These are phyloP conservation scores for Actinemys pallida DNA, from an alignment of 2,113 vertebrate genomes.

Conservation along the genomic window DNA sequence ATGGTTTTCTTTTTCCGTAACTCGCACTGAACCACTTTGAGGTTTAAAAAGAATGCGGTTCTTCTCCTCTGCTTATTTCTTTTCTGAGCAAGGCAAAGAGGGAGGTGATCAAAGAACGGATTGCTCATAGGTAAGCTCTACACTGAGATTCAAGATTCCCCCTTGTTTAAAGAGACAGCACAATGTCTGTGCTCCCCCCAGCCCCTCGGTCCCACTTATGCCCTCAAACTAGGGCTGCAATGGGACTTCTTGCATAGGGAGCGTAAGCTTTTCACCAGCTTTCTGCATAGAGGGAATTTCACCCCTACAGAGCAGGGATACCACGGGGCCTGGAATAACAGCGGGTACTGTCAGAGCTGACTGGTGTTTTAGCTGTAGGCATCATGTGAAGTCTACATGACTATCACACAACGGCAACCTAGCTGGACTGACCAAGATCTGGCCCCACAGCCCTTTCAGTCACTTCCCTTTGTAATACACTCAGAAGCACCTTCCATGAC, in stretches of 20 bases:
- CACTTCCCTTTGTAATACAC: neutral
- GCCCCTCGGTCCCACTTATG: neutral
- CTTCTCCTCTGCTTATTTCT: neutral
- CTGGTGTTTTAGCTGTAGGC: neutral
- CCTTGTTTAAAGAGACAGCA: neutral
- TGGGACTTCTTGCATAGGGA: neutral
- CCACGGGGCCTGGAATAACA: neutral
- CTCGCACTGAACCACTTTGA: neutral
- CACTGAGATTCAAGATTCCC: neutral
- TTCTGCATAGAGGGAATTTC: neutral
- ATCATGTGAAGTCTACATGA: neutral
- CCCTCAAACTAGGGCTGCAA: neutral
- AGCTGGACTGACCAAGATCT: neutral
- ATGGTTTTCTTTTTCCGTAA: constrained; percentile 6
- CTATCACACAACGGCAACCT: neutral
- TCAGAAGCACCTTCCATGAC: neutral
- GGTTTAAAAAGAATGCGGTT: constrained; percentile 2
- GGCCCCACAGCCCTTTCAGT: neutral
- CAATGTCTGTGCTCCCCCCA: rapidly evolving
- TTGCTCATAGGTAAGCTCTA: neutral
- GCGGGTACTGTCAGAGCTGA: neutral
- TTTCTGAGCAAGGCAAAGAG: neutral
- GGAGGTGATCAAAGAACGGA: rapidly evolving
- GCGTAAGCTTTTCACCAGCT: neutral
- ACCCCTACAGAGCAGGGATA: too few species aligned